Evolutionary conservation across 2,113 vertebrate species (phyloP).

Genomic region (Muntiacus muntjak): DNA sequence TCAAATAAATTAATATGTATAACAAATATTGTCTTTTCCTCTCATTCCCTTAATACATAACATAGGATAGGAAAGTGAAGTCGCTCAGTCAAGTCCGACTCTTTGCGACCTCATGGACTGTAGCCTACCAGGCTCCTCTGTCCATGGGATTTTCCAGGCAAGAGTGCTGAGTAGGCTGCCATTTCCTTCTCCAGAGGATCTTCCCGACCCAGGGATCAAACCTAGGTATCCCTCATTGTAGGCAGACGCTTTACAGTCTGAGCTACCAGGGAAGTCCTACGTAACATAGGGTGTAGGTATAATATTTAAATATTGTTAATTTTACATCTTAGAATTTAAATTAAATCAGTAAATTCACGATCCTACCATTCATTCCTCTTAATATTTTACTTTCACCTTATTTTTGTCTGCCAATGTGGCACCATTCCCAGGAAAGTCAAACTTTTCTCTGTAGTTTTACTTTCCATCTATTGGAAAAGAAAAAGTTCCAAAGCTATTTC

Average conservation of each 20-base stretch:
- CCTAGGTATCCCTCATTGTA: too few relatives aligned
- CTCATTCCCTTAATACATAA: background rate
- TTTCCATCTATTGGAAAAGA: background rate
- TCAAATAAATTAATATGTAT: background rate
- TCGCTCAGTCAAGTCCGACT: too few relatives aligned
- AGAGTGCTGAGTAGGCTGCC: too few relatives aligned
- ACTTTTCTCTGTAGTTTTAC: background rate
- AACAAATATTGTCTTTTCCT: background rate
- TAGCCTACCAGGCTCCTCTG: too few relatives aligned
- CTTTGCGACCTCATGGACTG: too few relatives aligned
- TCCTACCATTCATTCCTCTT: background rate
- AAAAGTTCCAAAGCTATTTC: background rate
- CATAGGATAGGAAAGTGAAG: background rate
- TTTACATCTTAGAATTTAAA: background rate
- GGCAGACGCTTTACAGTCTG: too few relatives aligned
- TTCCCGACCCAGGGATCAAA: too few relatives aligned
- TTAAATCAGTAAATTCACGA: background rate
- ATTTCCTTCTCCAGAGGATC: too few relatives aligned
- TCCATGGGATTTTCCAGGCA: too few relatives aligned
- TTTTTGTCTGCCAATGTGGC: background rate
- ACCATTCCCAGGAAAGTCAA: background rate
- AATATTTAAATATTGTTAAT: background rate
- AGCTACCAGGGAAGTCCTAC: background rate
- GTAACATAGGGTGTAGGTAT: background rate
- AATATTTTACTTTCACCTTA: background rate